phyloP scores from a whole-genome alignment of 2,797 vertebrate genomes.

The Periparus ater region DNA sequence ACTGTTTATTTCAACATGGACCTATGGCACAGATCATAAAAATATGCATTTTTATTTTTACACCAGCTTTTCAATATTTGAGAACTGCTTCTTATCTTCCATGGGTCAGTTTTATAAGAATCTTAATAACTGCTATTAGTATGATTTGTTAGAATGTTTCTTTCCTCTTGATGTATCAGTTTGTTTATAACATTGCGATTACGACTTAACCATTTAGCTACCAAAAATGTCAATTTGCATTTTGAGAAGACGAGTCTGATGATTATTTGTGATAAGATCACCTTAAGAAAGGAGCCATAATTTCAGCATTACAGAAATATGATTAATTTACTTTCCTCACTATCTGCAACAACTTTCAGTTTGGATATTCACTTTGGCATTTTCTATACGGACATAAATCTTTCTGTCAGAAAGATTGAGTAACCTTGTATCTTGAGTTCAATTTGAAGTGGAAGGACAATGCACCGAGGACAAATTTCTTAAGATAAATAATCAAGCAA shows the following conservation, averaged over 20 bases:
- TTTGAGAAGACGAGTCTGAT: background rate
- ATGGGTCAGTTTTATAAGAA: background rate
- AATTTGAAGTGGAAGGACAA: conserved; percentile 30
- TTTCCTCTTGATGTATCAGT: background rate
- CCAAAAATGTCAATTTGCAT: background rate
- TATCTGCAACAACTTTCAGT: background rate
- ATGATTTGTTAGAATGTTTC: background rate
- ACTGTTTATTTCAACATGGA: background rate
- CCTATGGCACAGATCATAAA: background rate
- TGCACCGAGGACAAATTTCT: background rate
- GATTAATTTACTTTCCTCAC: conserved; percentile 17
- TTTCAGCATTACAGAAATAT: background rate
- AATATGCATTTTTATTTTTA: background rate
- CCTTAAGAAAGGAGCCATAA: background rate
- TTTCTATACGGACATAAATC: conserved; percentile 12
- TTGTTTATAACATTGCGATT: background rate
- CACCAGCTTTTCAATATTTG: background rate
- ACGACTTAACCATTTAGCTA: background rate
- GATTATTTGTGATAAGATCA: background rate
- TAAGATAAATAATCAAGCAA: background rate
- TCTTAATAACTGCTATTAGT: background rate
- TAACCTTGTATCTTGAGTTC: background rate
- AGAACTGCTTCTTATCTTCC: background rate
- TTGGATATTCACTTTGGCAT: background rate
- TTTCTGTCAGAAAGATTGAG: conserved; percentile 24